Conservation (phyloP, 2,888 invertebrate genomes). For the Tuberolachnus salignus region DNA sequence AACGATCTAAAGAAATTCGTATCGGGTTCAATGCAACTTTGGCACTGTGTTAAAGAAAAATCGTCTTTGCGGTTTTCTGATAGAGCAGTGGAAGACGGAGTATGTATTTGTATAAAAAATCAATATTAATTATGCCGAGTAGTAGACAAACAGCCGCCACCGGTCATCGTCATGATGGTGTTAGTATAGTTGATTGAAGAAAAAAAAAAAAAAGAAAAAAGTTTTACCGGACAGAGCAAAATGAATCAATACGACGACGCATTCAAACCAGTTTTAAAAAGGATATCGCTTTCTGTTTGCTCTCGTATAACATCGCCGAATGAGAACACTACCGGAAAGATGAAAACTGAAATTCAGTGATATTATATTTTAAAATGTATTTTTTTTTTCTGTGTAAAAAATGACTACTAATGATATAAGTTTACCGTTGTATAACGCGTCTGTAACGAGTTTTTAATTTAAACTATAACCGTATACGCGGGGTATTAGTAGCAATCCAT, state of each 20-base stretch:
- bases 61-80: too few species aligned
- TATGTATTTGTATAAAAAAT: too few species aligned
- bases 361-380: too few species aligned
- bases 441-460: not conserved
- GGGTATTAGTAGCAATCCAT: too few species aligned
- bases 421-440: too few species aligned
- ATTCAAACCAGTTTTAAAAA: constrained; percentile 18
- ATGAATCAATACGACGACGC: not conserved
- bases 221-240: not conserved
- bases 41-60: not conserved
- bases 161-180: not conserved
- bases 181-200: not conserved
- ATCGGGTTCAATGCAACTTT: constrained; percentile 14
- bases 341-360: too few species aligned
- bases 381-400: too few species aligned
- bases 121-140: too few species aligned
- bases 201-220: not conserved
- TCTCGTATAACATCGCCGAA: not conserved
- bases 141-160: not conserved
- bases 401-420: too few species aligned
- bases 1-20: not conserved
- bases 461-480: not conserved
- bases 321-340: not conserved
- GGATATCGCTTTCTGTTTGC: constrained; percentile 15
- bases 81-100: too few species aligned